Percentiles rank a stretch among this genome's conserved stretches.
phyloP scores from a whole-genome alignment of 2,113 vertebrate species.

The Cichladusa arquata region DNA sequence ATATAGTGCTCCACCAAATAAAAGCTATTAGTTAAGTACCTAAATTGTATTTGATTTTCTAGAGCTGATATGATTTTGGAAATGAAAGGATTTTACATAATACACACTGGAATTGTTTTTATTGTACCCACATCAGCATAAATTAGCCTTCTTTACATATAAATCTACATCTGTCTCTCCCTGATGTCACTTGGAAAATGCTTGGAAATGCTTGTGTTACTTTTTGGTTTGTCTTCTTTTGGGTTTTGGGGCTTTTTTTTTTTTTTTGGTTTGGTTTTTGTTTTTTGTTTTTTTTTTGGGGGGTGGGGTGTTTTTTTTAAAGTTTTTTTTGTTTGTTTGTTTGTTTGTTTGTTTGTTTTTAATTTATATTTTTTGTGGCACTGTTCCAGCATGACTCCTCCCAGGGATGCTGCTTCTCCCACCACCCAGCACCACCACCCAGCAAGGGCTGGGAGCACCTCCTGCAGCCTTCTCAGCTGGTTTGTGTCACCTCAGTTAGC shows the following conservation, averaged over 20 bases:
- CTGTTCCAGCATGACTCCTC: background rate
- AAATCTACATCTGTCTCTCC: background rate
- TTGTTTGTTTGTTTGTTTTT: too few species aligned
- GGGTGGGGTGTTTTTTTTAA: too few species aligned
- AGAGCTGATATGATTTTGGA: background rate
- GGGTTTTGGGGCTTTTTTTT: too few species aligned
- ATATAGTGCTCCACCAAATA: background rate
- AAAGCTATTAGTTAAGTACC: background rate
- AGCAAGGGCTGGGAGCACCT: background rate
- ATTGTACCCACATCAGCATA: background rate
- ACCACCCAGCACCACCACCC: too few species aligned
- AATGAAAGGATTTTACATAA: background rate
- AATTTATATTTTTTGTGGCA: too few species aligned
- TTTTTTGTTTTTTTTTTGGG: too few species aligned
- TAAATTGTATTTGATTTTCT: background rate
- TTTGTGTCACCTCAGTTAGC: background rate
- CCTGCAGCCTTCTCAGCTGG: background rate
- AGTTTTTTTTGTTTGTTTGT: too few species aligned
- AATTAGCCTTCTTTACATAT: background rate
- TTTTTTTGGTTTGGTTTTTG: too few species aligned
- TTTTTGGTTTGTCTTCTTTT: too few species aligned
- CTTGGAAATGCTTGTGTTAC: background rate
- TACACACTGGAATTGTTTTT: background rate
- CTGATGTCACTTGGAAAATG: too few species aligned
- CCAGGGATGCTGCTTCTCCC: background rate